Conservation (phyloP, 2,797 vertebrate species). For the Leucoraja ocellata region DNA sequence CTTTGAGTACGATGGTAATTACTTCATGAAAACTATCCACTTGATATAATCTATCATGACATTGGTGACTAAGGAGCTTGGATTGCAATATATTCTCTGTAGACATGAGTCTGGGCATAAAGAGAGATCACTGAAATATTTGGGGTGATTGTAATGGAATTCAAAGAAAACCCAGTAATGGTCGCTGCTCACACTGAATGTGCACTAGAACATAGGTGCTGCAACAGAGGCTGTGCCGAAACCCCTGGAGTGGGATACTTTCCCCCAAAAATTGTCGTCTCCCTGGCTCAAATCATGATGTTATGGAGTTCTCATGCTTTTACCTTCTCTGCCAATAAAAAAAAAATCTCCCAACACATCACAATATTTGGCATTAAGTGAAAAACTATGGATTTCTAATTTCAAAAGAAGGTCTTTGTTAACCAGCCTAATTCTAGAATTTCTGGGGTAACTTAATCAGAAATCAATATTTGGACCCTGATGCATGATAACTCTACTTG, state of each 20-base stretch:
- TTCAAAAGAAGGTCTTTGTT: neutral
- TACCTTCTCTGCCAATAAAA: neutral
- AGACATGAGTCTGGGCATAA: neutral
- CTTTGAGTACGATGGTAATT: neutral
- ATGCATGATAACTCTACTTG: neutral
- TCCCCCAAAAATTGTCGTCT: neutral
- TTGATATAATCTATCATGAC: neutral
- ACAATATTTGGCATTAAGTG: neutral
- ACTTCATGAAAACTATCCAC: neutral
- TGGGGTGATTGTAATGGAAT: neutral
- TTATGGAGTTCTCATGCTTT: neutral
- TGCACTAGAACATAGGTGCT: neutral
- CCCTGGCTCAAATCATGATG: neutral
- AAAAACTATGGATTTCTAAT: neutral
- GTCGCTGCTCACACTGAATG: neutral
- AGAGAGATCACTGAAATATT: neutral
- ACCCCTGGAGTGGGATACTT: neutral
- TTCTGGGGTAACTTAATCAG: neutral
- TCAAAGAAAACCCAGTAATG: neutral
- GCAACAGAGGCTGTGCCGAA: neutral
- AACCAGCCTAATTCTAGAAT: neutral
- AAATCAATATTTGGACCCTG: slow-evolving; percentile 10
- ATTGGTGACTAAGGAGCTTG: neutral
- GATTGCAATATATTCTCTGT: neutral
- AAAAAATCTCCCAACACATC: neutral